Evolutionary conservation across 2,888 invertebrate species (phyloP), one percentile per base, ranked within the genome.

Genomic region (Drosophila testacea): DNA sequence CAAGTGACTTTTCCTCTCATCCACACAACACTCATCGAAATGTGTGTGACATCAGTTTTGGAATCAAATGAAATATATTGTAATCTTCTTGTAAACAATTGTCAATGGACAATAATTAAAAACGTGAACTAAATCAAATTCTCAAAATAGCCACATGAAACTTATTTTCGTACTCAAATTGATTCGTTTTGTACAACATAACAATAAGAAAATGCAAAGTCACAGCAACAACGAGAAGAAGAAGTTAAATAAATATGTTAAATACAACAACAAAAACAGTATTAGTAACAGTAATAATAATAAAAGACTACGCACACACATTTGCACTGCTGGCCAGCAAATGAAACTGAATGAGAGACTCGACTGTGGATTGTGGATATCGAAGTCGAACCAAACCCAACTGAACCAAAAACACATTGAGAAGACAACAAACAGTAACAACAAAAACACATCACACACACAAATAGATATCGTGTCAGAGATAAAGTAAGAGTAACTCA

Each of bases 61-160:
- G 22, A 22, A 22, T 22, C 22, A 22, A 44, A 44, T 44, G 11
- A 5, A 44, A 11, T 44, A 27, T 44, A 11, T 11, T 44, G 22
- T 44, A 44, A 44, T 44, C 44, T 44, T 32, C 32, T 51, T 27
- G 27, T 42, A 36, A 16, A 44, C 6, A 51, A 38, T 70, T 54
- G 41, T 51, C 62, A 66, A 70, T 64, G 41, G 56, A 56, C 66
- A 59, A 4, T 22, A 57, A 30, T 9, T 46, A 38, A 51, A 60
- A 61, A 59, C 41, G 48, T 57, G 61, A 77, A 69, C 64, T 61
- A 77, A 60, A 59, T 60, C 38, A 65, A 42, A 65, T 51, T 65
- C 77, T 76, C 27, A 69, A 76, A 76, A 76, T 73, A 77, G 76
- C 76, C 76, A 77, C 78, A 77, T 71, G 56, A 61, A 78, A 66